A percentile compares a stretch with the other conserved stretches of the same genome.
These are phyloP conservation scores for Rallus crepitans DNA, from an alignment of 2,797 vertebrate species.

Conservation along the genomic window DNA sequence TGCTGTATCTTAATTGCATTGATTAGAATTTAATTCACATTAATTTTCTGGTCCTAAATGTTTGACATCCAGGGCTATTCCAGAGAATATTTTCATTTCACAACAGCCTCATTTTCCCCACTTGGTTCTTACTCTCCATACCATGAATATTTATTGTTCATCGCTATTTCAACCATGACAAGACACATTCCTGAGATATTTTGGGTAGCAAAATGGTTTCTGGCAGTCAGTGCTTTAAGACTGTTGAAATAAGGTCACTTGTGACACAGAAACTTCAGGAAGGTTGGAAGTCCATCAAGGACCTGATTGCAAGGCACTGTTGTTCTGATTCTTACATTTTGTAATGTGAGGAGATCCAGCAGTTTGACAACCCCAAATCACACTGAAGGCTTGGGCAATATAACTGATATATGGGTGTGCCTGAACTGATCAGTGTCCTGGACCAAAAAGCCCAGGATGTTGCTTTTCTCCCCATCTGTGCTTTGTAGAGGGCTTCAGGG, in stretches of 20 bases:
- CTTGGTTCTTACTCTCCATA: not conserved
- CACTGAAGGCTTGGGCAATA: not conserved
- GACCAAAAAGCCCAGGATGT: not conserved
- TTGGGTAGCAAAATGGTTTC: not conserved
- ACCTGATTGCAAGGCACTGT: not conserved
- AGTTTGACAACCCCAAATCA: not conserved
- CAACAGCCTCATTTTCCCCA: not conserved
- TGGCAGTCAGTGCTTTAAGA: not conserved
- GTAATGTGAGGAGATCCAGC: not conserved
- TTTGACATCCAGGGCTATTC: slow-evolving; percentile 24
- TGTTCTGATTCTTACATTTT: not conserved
- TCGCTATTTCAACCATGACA: not conserved
- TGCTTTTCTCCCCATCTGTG: not conserved
- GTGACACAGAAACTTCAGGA: not conserved
- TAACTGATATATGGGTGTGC: not conserved
- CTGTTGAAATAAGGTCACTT: slow-evolving; percentile 10
- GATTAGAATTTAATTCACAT: slow-evolving; percentile 29
- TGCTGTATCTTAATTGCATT: slow-evolving; percentile 1
- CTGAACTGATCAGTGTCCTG: not conserved
- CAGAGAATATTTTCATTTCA: slow-evolving; percentile 22
- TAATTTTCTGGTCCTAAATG: not conserved
- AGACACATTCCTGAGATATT: not conserved
- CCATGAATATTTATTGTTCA: not conserved
- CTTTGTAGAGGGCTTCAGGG: not conserved
- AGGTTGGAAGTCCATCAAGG: not conserved